phyloP scores from a whole-genome alignment of 2,888 invertebrate genomes.

The Phragmatobia fuliginosa region DNA sequence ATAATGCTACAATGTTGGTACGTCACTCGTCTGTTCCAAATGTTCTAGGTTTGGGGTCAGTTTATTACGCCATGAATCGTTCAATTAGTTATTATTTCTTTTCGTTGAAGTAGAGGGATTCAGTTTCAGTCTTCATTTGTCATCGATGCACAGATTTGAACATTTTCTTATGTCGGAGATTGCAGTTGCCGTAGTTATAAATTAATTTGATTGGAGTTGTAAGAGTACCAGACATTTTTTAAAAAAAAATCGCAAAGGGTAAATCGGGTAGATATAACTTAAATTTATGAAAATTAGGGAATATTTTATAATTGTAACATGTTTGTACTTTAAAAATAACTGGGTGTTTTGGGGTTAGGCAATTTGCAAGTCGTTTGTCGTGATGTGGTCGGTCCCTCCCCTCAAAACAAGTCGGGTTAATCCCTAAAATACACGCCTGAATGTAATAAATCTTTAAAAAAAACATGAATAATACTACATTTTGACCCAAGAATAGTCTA shows the following conservation, averaged over 20 bases:
- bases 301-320: neutral
- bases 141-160: no score
- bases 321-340: neutral
- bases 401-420: neutral
- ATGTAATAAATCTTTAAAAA: neutral
- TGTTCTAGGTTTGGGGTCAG: neutral
- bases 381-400: neutral
- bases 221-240: no score
- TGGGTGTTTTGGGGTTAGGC: neutral
- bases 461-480: neutral
- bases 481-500: neutral
- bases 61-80: neutral
- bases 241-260: no score
- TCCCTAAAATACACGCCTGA: neutral
- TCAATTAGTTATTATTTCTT: neutral
- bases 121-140: no score
- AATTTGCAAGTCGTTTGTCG: neutral
- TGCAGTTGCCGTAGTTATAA: no score
- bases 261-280: neutral
- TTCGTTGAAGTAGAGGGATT: no score
- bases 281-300: no score
- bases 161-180: no score
- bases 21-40: neutral
- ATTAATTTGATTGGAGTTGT: no score
- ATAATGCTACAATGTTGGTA: neutral